These are phyloP conservation scores for Astur gentilis DNA, from an alignment of 2,113 vertebrate species.

Conservation along the genomic window DNA sequence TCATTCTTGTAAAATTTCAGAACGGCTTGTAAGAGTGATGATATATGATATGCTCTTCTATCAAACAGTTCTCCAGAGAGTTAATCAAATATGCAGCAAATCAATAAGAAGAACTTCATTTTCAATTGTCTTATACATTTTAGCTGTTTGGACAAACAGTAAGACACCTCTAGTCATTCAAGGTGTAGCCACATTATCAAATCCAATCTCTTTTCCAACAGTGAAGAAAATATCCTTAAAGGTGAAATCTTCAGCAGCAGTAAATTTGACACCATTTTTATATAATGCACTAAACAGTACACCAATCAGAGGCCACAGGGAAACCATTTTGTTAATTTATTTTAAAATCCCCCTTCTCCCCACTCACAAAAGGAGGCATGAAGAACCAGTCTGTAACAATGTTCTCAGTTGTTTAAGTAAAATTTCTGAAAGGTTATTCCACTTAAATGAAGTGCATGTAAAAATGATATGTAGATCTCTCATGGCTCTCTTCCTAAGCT, in stretches of 20 bases:
- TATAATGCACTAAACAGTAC: neutral
- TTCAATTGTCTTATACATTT: conserved; percentile 27
- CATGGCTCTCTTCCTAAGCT: neutral
- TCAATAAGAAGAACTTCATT: conserved; percentile 40
- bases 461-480: neutral
- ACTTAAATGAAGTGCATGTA: neutral
- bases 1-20: conserved; percentile 28
- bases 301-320: neutral
- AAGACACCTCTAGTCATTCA: conserved; percentile 27
- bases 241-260: neutral
- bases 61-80: conserved; percentile 23
- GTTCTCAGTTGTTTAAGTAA: neutral
- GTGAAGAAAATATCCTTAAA: conserved; percentile 39
- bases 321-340: conserved; percentile 23
- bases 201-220: conserved; percentile 23
- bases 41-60: conserved; percentile 18
- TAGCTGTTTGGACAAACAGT: conserved; percentile 36
- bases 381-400: neutral
- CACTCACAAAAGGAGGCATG: neutral
- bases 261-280: conserved; percentile 27
- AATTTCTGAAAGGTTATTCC: conserved; percentile 7
- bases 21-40: neutral
- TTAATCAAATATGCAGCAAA: conserved; percentile 41
- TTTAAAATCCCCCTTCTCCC: neutral
- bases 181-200: conserved; percentile 9